Evolutionary conservation across 2,888 invertebrate genomes (phyloP).

Genomic region (Crocallis elinguaria): DNA sequence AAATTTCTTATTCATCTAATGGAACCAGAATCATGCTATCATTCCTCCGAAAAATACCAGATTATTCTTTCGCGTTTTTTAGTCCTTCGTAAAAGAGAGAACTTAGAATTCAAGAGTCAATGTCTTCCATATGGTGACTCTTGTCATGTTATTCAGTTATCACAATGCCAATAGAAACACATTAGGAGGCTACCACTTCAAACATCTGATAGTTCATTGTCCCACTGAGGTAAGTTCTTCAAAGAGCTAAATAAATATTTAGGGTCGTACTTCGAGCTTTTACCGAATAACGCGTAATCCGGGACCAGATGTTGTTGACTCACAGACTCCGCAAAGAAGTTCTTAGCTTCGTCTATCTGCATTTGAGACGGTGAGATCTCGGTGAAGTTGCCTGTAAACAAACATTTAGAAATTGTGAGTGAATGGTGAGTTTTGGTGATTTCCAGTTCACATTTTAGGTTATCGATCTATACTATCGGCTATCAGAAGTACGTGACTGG

Average conservation of each 20-base stretch:
- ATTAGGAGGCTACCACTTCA: constrained; percentile 9
- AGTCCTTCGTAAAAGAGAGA: no score
- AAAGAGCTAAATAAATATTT: constrained; percentile 44
- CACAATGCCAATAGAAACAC: no score
- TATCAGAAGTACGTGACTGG: neutral
- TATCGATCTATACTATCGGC: neutral
- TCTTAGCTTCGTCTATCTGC: constrained; percentile 54
- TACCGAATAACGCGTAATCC: constrained; percentile 48
- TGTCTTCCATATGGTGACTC: no score
- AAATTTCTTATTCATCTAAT: no score
- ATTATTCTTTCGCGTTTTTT: no score
- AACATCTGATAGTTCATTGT: constrained; percentile 35
- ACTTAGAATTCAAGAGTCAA: no score
- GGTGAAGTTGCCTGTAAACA: constrained; percentile 60
- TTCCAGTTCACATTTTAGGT: no score
- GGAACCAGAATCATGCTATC: no score
- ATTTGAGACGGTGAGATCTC: constrained; percentile 40
- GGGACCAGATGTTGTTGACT: constrained; percentile 50
- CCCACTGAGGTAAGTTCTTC: constrained; percentile 49
- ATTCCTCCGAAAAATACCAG: no score
- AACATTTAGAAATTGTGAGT: neutral
- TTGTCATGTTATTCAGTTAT: no score
- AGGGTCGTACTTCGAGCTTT: constrained; percentile 45
- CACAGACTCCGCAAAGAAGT: constrained; percentile 54
- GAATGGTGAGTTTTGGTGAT: no score